Evolutionary conservation across 37 sponge, comb jelly and placozoan species (phyloP), one percentile per base, ranked within the genome.

Genomic region (Diacarnus erythraeanus): DNA sequence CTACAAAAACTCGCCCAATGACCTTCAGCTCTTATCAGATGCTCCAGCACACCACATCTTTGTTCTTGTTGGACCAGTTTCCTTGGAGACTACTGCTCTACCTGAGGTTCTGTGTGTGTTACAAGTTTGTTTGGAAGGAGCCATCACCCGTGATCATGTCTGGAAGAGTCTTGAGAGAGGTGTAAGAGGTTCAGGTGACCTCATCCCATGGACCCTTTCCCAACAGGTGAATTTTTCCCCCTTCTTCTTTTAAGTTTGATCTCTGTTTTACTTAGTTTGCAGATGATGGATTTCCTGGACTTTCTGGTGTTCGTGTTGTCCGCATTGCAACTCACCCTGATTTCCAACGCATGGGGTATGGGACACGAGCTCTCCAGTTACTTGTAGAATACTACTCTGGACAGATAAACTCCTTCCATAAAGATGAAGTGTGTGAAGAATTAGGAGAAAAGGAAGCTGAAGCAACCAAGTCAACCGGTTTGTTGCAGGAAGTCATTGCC

Each of bases 1-100:
- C 84, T 98, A 98, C 86, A 98, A 95, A 87, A 98, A 98, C 88
- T 86, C 99, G 0, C 99, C 99, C 42, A 96, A 98, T 78, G 99
- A 98, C 77, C 86, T 98, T n/a, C 99, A 98, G 80, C 86, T 98
- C 40, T 71, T 98, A 59, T 98, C 99, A 9, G 99, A 98, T 66
- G 99, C 99, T 6, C 99, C 99, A 1, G 99, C 99, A n/a, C 99
- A 98, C 81, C 96, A 91, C 54, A 18, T 98, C 58, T 95, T 95
- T 79, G 92, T 89, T 20, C 80, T 98, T 37, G 86, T 98, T 0
- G 88, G 88, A 8, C 99, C 99, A 3, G 85, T 94, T 1, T 37
- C 84, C 51, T 54, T 85, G 23, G 75, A 90, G 38, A 75, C 94
- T 40, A 57, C 78, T 21, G 35, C 79, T 39, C 88, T 98, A 3